phyloP scores from a whole-genome alignment of 2,113 vertebrate genomes.

The Equus przewalskii region DNA sequence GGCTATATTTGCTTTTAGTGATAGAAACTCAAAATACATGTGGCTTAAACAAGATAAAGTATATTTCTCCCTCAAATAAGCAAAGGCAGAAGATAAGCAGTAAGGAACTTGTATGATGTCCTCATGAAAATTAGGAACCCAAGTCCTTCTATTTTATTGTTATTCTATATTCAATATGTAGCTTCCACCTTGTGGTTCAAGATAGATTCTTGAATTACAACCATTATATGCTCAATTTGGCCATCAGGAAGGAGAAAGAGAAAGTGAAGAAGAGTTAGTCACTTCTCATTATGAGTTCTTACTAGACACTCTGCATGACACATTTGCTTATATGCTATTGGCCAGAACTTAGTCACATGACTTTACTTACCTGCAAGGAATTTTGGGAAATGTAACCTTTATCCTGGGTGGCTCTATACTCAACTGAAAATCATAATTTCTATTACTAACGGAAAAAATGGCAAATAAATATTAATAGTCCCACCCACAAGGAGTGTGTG shows the following conservation, averaged over 20 bases:
- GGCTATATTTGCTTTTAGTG: neutral
- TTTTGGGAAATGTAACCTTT: neutral
- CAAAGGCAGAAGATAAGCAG: neutral
- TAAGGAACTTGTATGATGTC: neutral
- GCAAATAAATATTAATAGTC: neutral
- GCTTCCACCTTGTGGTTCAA: neutral
- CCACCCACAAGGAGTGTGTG: neutral
- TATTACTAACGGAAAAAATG: neutral
- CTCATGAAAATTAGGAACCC: neutral
- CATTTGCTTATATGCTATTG: too few relatives aligned
- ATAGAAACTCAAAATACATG: neutral
- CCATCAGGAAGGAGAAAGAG: neutral
- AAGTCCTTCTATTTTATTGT: neutral
- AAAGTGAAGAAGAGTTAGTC: neutral
- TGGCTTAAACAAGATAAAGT: neutral
- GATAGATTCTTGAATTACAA: neutral
- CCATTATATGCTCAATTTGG: neutral
- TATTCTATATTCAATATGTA: neutral
- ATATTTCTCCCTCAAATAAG: neutral
- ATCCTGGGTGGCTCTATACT: neutral
- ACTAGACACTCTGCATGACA: neutral
- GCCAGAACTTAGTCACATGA: neutral
- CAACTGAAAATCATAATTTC: neutral
- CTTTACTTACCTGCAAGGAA: neutral
- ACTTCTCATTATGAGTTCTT: neutral